Evolutionary conservation across 2,113 vertebrate genomes (phyloP), one percentile per base, ranked within the genome.

Genomic region (Hipposideros armiger): DNA sequence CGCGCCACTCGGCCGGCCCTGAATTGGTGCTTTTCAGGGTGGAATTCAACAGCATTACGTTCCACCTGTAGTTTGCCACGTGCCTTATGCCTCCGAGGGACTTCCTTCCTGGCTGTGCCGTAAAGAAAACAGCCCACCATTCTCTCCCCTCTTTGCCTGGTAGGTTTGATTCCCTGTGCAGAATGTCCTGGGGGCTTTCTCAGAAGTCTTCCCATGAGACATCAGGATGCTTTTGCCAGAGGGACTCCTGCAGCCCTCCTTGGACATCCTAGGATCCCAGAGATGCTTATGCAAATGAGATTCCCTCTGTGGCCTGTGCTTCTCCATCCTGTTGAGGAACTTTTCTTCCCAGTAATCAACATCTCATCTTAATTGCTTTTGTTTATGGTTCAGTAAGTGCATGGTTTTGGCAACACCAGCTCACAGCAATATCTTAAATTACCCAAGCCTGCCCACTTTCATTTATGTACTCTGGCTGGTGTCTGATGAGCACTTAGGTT

Each of bases 341-440:
- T 91, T 96, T 74, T 58, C 82, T 78, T 94, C 89, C 40, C 52
- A 94, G 91, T 94, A 93, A 98, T 96, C 95, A 97, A 96, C 95
- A 95, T 85, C 97, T 85, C 85, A 91, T 97, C 93, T 96, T 97
- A 98, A 97, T 97, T 95, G 95, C 95, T 97, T 97, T 95, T 97
- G 97, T 97, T 95, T 97, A 95, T 94, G 97, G 96, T 97, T 95
- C 96, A 95, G 88, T 95, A 97, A 97, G 93, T 92, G 93, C 94
- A 45, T 87, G 74, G 0, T 83, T 96, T 97, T 96, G 94, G 97
- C 92, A 96, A 95, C 73, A 93, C 90, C 92, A 95, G 95, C 97
- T 96, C 96, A 97, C 82, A 98, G 97, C 96, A 97, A 96, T 97
- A 97, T 97, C 94, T 98, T 98, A 89, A 97, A 96, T 97, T 95